Evolutionary conservation across 2,797 vertebrate genomes (phyloP), one percentile per base, ranked within the genome.

Genomic region (Pseudomugil tenellus): DNA sequence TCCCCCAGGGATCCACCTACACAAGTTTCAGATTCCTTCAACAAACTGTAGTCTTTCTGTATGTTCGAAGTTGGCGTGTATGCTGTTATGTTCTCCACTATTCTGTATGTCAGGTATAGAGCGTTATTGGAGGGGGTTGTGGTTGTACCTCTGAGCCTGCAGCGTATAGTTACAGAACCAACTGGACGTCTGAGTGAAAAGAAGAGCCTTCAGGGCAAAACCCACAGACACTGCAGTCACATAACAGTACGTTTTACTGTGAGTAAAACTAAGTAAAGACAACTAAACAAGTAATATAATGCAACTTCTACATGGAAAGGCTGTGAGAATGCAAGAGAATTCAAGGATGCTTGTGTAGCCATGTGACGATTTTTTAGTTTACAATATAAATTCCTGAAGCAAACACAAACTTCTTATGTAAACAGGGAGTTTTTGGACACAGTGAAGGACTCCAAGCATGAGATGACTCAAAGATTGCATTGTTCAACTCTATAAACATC

Each of bases 341-440:
- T 6, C 28, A 21, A 28, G 28, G 49, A 46, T 4, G n/a, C 61
- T 25, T 57, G 32, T 65, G 39, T 72, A 67, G n/a, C 43, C 58
- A 65, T 56, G 58, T 69, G 63, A 77, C 41, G 67, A 55, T 59
- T 69, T 58, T 71, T 14, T 55, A 59, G 67, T 26, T 64, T 63
- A 59, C 62, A 64, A 72, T 32, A 65, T 28, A 46, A 80, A 61
- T 41, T 59, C 67, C 56, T 60, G 66, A 61, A 57, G 70, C 49
- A 65, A 69, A 78, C 70, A 76, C 70, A 46, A 46, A n/a, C 58
- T 34, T 67, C 43, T 67, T 65, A 10, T 65, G 61, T 76, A 67
- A 73, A 67, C 59, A 71, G 26, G 58, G 46, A 41, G 10, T 28
- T 67, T 58, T 66, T 41, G 48, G n/a, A 48, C 31, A 54, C 62